Evolutionary conservation across 2,888 invertebrate species (phyloP).

Genomic region (Cepaea hortensis): DNA sequence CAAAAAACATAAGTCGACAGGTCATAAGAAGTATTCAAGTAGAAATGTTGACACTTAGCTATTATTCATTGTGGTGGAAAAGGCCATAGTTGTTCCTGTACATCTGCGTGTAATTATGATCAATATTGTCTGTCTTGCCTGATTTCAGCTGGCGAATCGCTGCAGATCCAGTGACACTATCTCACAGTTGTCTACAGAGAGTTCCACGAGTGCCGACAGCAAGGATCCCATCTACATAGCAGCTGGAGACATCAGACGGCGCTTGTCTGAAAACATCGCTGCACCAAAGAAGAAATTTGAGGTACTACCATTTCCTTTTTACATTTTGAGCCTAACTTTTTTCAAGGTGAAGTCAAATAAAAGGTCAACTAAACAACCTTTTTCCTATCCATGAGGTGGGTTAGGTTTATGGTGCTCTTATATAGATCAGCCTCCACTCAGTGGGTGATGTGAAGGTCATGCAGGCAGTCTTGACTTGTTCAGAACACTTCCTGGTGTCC

Average conservation of each 20-base stretch:
- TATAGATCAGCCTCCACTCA: no score
- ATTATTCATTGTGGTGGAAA: background rate
- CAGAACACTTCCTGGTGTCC: no score
- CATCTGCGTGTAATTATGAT: background rate
- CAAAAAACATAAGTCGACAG: no score
- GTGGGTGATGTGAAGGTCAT: no score
- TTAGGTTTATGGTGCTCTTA: no score
- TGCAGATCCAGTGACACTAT: slow-evolving; percentile 83
- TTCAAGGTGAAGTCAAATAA: no score
- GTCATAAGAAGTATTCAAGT: no score
- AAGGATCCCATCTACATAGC: slow-evolving; percentile 84
- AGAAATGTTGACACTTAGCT: no score
- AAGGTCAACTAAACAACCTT: no score
- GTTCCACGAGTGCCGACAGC: slow-evolving; percentile 81
- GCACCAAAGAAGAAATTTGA: slow-evolving; percentile 81
- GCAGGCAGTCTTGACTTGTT: no score
- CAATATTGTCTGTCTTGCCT: background rate
- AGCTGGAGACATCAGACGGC: slow-evolving; percentile 89
- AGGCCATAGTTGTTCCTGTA: background rate
- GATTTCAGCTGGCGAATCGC: slow-evolving; percentile 60
- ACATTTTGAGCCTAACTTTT: background rate
- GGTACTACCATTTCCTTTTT: slow-evolving; percentile 62
- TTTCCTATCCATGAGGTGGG: no score
- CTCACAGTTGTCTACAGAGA: slow-evolving; percentile 92
- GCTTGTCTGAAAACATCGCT: slow-evolving; percentile 87